phyloP scores from a whole-genome alignment of 1,140 invertebrate species.

The Oryctes rhinoceros region DNA sequence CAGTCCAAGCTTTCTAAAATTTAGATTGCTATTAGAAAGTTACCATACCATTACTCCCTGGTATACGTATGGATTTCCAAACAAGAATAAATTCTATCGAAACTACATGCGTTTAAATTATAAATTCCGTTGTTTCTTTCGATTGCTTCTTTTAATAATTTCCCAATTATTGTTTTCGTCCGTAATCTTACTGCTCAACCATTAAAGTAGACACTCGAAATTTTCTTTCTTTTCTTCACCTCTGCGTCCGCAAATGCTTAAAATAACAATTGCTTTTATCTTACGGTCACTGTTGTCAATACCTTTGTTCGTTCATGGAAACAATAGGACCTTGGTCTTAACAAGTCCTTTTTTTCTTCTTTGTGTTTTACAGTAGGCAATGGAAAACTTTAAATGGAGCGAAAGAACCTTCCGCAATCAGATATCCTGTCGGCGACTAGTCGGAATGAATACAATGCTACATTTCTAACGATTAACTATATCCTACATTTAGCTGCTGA shows the following conservation, averaged over 20 bases:
- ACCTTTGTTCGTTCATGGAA: background rate
- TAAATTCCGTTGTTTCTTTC: no score
- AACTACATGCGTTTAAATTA: no score
- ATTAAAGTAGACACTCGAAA: background rate
- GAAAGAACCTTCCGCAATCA: background rate
- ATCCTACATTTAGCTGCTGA: background rate
- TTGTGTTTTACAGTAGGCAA: background rate
- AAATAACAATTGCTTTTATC: background rate
- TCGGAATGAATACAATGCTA: background rate
- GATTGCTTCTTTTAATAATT: no score
- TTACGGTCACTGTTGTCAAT: background rate
- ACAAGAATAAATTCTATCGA: no score
- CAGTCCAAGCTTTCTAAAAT: no score
- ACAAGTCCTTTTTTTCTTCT: background rate
- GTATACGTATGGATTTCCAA: no score
- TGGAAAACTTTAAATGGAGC: slow-evolving; percentile 1
- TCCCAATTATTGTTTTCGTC: no score
- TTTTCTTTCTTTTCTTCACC: background rate
- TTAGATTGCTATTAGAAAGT: no score
- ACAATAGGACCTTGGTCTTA: background rate
- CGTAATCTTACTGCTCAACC: no score
- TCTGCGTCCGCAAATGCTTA: background rate
- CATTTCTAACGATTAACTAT: background rate
- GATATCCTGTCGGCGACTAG: background rate
- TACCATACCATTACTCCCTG: no score